Conservation (phyloP, 2,888 invertebrate genomes). For the Lampropteryx suffumata region DNA sequence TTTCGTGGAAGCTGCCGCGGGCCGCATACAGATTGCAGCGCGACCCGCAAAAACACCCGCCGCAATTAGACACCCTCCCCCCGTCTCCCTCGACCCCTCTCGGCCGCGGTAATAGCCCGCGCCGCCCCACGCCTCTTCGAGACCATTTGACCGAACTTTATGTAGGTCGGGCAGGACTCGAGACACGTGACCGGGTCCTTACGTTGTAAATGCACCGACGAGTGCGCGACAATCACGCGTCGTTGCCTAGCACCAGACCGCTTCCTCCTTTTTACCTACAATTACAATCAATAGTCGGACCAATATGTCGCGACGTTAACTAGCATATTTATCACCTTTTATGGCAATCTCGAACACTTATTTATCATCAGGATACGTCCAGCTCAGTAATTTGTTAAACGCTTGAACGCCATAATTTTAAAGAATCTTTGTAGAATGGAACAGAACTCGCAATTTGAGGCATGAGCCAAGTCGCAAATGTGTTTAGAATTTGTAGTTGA, state of each 20-base stretch:
- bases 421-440: no score
- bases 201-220: not conserved
- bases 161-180: conserved; percentile 4
- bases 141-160: conserved; percentile 6
- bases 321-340: conserved; percentile 4
- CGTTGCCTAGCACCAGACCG: not conserved
- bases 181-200: not conserved
- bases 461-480: no score
- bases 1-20: conserved; percentile 62
- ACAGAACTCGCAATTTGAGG: no score
- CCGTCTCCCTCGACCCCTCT: conserved; percentile 9
- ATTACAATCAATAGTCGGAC: not conserved
- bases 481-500: no score
- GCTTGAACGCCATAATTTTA: no score
- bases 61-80: conserved; percentile 54
- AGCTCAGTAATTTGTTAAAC: no score
- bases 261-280: conserved; percentile 10
- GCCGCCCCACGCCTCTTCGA: conserved; percentile 23
- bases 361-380: no score
- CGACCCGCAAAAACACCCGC: conserved; percentile 57
- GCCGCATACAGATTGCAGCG: conserved; percentile 67
- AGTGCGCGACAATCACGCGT: no score
- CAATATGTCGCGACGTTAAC: conserved; percentile 4
- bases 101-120: conserved; percentile 8
- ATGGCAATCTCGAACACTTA: not conserved